These are phyloP conservation scores for Tigriopus californicus DNA, from an alignment of 2,888 invertebrate genomes.

Conservation along the genomic window DNA sequence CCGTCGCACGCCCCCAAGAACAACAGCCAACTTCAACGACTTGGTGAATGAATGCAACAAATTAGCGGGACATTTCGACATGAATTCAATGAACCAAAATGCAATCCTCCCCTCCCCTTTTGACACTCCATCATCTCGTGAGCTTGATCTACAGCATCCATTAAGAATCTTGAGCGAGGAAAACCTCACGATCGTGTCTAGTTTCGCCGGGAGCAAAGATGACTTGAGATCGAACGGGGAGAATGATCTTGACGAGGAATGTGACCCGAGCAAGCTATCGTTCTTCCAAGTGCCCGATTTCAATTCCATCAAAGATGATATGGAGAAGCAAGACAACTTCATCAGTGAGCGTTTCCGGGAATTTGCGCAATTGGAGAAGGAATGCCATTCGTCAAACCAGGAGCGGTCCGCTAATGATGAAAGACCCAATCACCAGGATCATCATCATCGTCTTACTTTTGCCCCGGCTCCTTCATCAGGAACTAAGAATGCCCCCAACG, in stretches of 20 bases:
- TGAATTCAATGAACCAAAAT: too few relatives aligned
- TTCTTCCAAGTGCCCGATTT: slow-evolving; percentile 8
- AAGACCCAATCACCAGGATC: not conserved
- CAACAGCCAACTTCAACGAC: not conserved
- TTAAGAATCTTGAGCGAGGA: slow-evolving; percentile 72
- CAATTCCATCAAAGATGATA: not conserved
- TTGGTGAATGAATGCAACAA: not conserved
- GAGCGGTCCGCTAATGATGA: not conserved
- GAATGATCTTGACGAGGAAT: slow-evolving; percentile 26
- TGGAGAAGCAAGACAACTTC: not conserved
- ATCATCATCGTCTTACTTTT: not conserved
- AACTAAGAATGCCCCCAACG: not conserved
- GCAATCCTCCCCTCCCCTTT: not conserved
- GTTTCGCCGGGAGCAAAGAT: slow-evolving; percentile 45
- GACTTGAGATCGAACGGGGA: slow-evolving; percentile 23
- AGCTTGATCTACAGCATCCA: slow-evolving; percentile 45
- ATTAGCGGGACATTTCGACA: too few relatives aligned
- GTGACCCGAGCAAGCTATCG: slow-evolving; percentile 36
- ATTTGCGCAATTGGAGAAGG: not conserved
- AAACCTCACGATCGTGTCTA: slow-evolving; percentile 72
- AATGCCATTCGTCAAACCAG: not conserved
- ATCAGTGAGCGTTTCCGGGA: not conserved
- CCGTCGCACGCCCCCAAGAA: not conserved
- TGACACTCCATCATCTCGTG: slow-evolving; percentile 8
- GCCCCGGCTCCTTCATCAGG: not conserved